Evolutionary conservation across 2,888 invertebrate genomes (phyloP), one percentile per base, ranked within the genome.

Genomic region (Drosophila histrio): DNA sequence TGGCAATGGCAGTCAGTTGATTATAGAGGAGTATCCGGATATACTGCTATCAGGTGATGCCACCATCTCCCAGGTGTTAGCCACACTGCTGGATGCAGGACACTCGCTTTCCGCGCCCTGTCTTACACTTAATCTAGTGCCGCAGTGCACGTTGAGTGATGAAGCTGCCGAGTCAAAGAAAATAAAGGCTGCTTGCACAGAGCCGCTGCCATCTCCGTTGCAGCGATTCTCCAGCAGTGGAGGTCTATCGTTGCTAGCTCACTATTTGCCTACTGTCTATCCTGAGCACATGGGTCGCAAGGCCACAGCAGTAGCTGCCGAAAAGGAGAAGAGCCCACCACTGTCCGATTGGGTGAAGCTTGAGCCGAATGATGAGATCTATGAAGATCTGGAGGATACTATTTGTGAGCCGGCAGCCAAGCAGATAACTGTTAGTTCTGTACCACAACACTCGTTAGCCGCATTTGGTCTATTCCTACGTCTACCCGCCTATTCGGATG

Each of bases 391-490:
- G 11, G 94, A 94, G 70, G 94, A 94, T 75, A 91, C 91, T 7
- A 82, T 91, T 19, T 92, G 93, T 4, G 93, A 92, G 71, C 91
- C 93, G 7, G 90, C 93, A 1, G 90, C 93, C 0, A 93, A 93
- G 78, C 89, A 93, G 17, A 87, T 93, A 2, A 92, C 93, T 2
- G 93, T 93, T 6, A 93, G 94, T n/a, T 94, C 94, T 52, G 95
- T 96, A 58, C 98, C 98, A 5, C 96, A 97, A 54, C 98, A 98
- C 92, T 97, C 98, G 43, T 93, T 98, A 72, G 95, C 97, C 1
- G 97, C 98, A 11, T 96, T 98, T 89, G 97, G 97, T 1, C 92
- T 98, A 63, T 97, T 98, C 90, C 93, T 98, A 19, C 94, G 97
- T 78, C 92, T 98, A 81, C 97, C 97, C 0, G 96, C 97, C 1